Percentiles rank a stretch among this genome's conserved stretches.
phyloP scores from a whole-genome alignment of 2,113 vertebrate genomes.

The Coracopsis vasa region DNA sequence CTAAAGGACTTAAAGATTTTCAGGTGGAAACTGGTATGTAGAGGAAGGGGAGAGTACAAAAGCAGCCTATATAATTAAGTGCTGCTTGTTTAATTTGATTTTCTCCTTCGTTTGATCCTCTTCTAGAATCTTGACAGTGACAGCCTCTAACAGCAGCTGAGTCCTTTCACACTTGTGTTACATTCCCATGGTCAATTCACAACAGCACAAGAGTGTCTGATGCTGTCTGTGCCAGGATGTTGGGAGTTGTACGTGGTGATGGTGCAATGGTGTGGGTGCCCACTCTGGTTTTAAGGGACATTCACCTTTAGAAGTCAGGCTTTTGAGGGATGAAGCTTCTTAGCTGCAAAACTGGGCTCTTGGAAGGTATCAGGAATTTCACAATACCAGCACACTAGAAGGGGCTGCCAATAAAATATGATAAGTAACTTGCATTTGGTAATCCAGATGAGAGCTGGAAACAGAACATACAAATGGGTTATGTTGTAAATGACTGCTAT shows the following conservation, averaged over 20 bases:
- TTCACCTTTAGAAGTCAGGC: rapidly evolving
- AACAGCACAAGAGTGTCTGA: not conserved
- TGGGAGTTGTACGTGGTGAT: rapidly evolving
- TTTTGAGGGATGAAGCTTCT: not conserved
- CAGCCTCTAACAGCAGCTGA: slow-evolving; percentile 17
- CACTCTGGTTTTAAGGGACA: not conserved
- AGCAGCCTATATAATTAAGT: slow-evolving; percentile 55
- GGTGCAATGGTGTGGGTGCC: not conserved
- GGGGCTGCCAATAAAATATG: not conserved
- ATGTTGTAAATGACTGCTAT: slow-evolving; percentile 28
- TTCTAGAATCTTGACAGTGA: slow-evolving; percentile 40
- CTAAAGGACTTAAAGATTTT: slow-evolving; percentile 65
- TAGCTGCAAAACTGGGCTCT: not conserved
- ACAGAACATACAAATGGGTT: slow-evolving; percentile 37
- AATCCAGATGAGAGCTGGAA: slow-evolving; percentile 49
- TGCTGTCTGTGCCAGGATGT: not conserved
- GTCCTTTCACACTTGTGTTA: not conserved
- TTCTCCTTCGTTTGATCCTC: slow-evolving; percentile 66
- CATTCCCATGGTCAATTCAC: not conserved
- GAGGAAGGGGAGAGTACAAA: slow-evolving; percentile 49
- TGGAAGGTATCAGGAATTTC: not conserved
- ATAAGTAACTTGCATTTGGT: slow-evolving; percentile 46
- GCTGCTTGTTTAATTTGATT: slow-evolving; percentile 68
- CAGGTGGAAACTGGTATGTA: slow-evolving; percentile 51
- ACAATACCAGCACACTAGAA: not conserved